Base-by-base conservation (phyloP, 2,113 vertebrate genomes). In the Fukomys damarensis region DNA sequence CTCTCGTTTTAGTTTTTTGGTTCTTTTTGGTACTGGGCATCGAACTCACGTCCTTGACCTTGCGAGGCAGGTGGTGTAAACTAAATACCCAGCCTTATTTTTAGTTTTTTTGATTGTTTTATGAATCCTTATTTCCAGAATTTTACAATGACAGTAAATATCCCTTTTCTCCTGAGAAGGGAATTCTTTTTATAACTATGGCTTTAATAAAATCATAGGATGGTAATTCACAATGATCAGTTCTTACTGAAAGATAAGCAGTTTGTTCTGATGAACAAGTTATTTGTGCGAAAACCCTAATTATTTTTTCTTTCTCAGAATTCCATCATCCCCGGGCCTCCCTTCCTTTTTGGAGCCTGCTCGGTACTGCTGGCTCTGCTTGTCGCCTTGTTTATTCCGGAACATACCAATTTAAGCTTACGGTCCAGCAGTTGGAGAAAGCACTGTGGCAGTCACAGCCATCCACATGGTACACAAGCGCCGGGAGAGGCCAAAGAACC, bases 341-440 rank as follows among this genome's bases (percentile, higher is more conserved):
- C 99, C 0, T 99, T 99, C 96, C 98, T 99, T 46, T 99, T 99
- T 54, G 99, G 99, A 79, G 99, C 99, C 0, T 99, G 99, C 93
- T 99, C 99, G 1, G 99, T 99, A 65, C 98, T 99, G 86, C 93
- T 99, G 96, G 99, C 99, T 70, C 98, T 99, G 16, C 99, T 99
- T 43, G 99, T 99, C 98, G 99, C 99, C 97, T 99, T 99, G 98
- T 99, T 99, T 96, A 99, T 99, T 97, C 99, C 99, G 2, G 99
- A 99, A 96, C 99, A 99, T 93, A 99, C 98, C 8, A 99, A 99
- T 70, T 96, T 99, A 87, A 99, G 98, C 0, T 65, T 98, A 24
- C 98, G 99, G 14, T 94, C 98, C 66, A 98, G 99, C 96, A 99
- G 96, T 72, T 99, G 99, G 99, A 99, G 99, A 98, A 99, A 99